Evolutionary conservation across 2,113 vertebrate genomes (phyloP), one percentile per base, ranked within the genome.

Genomic region (Stomatorhinus ivindoensis): DNA sequence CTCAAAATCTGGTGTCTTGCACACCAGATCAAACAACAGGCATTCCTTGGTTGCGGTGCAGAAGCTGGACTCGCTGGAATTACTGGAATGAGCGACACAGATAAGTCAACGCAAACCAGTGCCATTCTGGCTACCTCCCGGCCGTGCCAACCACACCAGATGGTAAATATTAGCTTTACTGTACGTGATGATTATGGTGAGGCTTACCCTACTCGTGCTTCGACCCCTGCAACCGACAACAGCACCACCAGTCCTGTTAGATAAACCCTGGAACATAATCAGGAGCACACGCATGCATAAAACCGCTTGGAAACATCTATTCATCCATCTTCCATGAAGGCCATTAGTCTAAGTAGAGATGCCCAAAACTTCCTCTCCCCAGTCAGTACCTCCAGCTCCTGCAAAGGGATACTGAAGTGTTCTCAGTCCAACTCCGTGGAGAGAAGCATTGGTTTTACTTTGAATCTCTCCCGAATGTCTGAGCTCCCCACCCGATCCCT

Each of bases 181-280:
- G 3, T 27, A 44, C 15, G 6, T 53, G 21, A 51, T 4, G 21
- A n/a, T 90, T 44, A 48, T 84, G 73, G 19, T 1, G 31, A 19
- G 44, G 91, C 94, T 93, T 92, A 96, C 95, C 95, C 95, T 91
- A 95, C 69, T 91, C 73, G 88, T 73, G 94, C 95, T 17, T 95
- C 93, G 65, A 91, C 91, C 87, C 93, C 93, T 11, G 94, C n/a
- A 44, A 90, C 58, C 85, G 95, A 87, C 88, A 95, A 87, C 88
- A 94, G 82, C 27, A 93, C 92, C 87, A 93, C 35, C 21, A 94
- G 58, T 39, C 91, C 94, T 89, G 92, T 46, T 69, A 94, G 44
- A 82, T 11, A 92, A 55, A 93, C 91, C 95, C 95, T 96, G 90
- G 48, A 58, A 69, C 80, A 88, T 17, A 27, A 11, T 42, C 80